Base-by-base conservation (phyloP, 2,113 vertebrate genomes). In the Trichechus manatus region DNA sequence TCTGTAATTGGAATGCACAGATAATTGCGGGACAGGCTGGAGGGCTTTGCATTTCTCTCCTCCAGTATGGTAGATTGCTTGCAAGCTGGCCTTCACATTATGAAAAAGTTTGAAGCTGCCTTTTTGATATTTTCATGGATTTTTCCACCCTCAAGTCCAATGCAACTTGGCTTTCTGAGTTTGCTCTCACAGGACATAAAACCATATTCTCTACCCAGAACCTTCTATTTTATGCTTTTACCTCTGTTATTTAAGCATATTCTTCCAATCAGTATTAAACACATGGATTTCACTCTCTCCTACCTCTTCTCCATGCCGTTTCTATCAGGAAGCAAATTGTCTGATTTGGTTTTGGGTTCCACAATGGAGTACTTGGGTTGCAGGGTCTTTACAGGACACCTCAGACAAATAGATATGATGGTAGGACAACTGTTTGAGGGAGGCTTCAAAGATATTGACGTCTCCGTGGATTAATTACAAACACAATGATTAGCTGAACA, bases 11-110 rank as follows among this genome's bases (percentile, higher is more conserved):
- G 68, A 19, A 64, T 0, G 6, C 27, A 1, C 15, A 3, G 22
- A 0, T 6, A 0, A 1, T 1, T 9, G n/a, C 6, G 29, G 42
- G 23, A 4, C 42, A 8, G 36, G 25, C 36, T 0, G 3, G 29
- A 59, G 19, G 3, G 25, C 44, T 36, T 63, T 0, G 0, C 2
- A 20, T 5, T 44, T 63, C 80, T 56, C 42, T 42, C 56, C 42
- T 77, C 19, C 44, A 3, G 29, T 13, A 17, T 66, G 11, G 2
- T 53, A 68, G 36, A 44, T 68, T 3, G 33, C 74, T 75, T 59
- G 36, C 5, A n/a, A 11, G 36, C 39, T 74, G 33, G 2, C 53
- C 56, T 13, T 74, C 11, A 23, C 0, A 5, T 33, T 89, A 36
- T 68, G n/a, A 42, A 75, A 20, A 13, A 20, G 19, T 8, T 31